Percentiles rank a stretch among this genome's conserved stretches.
These are phyloP conservation scores for Cacajao melanocephalus DNA, from an alignment of 2,797 vertebrate genomes.

Conservation along the genomic window DNA sequence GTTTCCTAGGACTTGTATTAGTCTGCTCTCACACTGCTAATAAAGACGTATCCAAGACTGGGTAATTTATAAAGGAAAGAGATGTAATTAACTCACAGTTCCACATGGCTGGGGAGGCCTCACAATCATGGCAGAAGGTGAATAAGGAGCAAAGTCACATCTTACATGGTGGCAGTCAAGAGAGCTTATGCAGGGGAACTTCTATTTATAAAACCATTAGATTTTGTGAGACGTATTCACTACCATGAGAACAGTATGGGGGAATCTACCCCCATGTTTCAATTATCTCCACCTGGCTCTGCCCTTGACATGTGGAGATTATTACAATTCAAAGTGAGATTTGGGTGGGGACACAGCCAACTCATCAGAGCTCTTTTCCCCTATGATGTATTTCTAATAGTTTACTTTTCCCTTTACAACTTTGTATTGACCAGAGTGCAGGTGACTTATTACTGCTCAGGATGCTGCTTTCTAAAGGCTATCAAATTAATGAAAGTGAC, in stretches of 20 bases:
- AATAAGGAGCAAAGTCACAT: not conserved
- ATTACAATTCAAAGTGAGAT: not conserved
- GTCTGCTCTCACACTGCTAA: not conserved
- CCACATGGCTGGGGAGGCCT: not conserved
- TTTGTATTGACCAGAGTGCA: not conserved
- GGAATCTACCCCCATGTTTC: not conserved
- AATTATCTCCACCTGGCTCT: not conserved
- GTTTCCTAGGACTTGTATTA: not conserved
- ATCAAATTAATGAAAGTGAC: slow-evolving; percentile 1
- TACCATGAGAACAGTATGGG: not conserved
- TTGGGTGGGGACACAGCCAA: not conserved
- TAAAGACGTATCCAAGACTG: not conserved
- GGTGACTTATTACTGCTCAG: not conserved
- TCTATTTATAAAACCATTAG: not conserved
- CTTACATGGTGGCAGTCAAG: not conserved
- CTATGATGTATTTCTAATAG: not conserved
- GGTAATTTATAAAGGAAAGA: not conserved
- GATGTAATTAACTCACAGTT: not conserved
- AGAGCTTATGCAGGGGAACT: not conserved
- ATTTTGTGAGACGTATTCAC: too few relatives aligned
- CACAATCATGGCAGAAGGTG: not conserved
- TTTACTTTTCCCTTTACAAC: not conserved
- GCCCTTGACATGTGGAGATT: not conserved
- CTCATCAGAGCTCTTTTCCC: not conserved
- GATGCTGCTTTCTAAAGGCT: not conserved